Conservation (phyloP, 2,113 vertebrate genomes). For the Callaeas wilsoni region DNA sequence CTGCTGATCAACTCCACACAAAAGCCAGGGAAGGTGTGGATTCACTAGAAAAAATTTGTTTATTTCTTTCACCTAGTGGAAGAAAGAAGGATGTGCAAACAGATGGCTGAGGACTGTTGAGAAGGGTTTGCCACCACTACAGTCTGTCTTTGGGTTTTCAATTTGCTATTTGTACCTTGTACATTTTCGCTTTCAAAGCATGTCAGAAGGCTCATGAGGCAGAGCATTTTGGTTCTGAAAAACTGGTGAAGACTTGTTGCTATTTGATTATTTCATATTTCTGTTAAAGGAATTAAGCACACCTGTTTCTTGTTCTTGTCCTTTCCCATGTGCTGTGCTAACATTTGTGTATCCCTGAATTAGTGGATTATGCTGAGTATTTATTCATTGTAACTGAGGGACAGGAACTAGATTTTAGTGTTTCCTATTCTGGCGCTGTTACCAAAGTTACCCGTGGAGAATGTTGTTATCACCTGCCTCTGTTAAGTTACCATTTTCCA, state of each 20-base stretch:
- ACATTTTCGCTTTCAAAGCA: accelerated
- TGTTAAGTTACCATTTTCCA: not conserved
- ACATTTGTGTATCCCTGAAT: not conserved
- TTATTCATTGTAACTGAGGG: not conserved
- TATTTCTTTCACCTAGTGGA: not conserved
- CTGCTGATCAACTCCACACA: not conserved
- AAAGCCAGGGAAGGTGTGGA: not conserved
- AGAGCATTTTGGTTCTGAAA: not conserved
- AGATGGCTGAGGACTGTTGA: not conserved
- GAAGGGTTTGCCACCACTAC: not conserved
- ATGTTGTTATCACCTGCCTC: not conserved
- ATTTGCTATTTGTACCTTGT: not conserved
- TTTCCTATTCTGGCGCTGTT: not conserved
- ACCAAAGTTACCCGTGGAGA: not conserved
- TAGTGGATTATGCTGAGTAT: not conserved
- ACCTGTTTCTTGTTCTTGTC: not conserved
- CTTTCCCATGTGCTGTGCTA: not conserved
- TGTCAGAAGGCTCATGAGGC: not conserved
- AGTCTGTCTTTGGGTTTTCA: not conserved
- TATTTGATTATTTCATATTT: not conserved
- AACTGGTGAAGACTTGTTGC: not conserved
- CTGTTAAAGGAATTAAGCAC: not conserved
- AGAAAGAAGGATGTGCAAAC: not conserved
- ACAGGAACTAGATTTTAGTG: not conserved
- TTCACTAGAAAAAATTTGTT: not conserved